Evolutionary conservation across 2,888 invertebrate species (phyloP).

Genomic region (Acronicta leporina): DNA sequence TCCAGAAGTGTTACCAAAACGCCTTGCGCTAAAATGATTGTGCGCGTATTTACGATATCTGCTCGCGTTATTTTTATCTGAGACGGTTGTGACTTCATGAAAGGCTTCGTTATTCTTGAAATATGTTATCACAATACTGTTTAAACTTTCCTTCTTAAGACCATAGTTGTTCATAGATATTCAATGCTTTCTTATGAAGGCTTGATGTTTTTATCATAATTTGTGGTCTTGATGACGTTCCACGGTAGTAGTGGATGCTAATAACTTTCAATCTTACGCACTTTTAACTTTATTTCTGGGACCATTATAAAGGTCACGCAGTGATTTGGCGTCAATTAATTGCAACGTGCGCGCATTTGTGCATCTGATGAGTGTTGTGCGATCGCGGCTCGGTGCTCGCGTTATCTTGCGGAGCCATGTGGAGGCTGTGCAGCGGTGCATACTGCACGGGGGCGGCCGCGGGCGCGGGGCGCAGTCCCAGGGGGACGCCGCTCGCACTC

Average conservation of each 20-base stretch:
- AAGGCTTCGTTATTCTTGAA: conserved; percentile 47
- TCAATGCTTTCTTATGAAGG: conserved; percentile 35
- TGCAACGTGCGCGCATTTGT: conserved; percentile 67
- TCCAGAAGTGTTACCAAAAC: conserved; percentile 62
- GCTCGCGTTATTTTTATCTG: conserved; percentile 35
- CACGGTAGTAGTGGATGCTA: conserved; percentile 31
- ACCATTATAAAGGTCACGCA: conserved; percentile 72
- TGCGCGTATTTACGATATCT: conserved; percentile 45
- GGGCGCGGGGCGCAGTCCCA: conserved; percentile 56
- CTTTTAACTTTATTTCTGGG: conserved; percentile 37
- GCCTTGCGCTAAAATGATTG: conserved; percentile 58
- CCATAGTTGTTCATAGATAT: conserved; percentile 39
- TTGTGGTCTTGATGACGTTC: conserved; percentile 32
- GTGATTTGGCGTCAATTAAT: conserved; percentile 80
- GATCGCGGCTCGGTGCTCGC: conserved; percentile 64
- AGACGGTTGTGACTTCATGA: conserved; percentile 41
- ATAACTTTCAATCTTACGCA: conserved; percentile 23
- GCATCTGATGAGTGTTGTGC: conserved; percentile 67
- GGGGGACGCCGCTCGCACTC: conserved; percentile 65
- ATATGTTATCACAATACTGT: conserved; percentile 49
- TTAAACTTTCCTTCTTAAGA: conserved; percentile 33
- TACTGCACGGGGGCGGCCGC: conserved; percentile 71
- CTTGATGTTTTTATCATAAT: conserved; percentile 31
- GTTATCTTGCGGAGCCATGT: conserved; percentile 80
- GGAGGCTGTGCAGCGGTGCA: conserved; percentile 84